Evolutionary conservation across 2,797 vertebrate species (phyloP).

Genomic region (Macroramphosus scolopax): DNA sequence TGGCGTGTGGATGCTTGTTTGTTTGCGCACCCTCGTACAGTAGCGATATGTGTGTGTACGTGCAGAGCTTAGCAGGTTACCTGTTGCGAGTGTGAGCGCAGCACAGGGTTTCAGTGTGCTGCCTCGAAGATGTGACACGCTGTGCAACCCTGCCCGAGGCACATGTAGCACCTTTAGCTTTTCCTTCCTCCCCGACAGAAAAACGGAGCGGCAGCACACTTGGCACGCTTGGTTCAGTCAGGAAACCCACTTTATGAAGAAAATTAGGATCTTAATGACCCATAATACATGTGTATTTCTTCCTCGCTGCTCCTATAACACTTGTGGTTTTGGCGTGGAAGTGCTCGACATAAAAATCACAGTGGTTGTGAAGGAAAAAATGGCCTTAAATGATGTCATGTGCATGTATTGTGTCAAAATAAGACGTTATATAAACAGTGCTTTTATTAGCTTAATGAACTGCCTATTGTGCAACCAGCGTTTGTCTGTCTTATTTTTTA

Average conservation of each 20-base stretch:
- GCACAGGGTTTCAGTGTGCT: constrained; percentile 46
- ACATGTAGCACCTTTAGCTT: constrained; percentile 29
- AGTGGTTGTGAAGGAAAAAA: constrained; percentile 5
- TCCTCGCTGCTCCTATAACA: constrained; percentile 30
- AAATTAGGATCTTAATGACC: constrained; percentile 51
- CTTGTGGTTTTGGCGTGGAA: constrained; percentile 38
- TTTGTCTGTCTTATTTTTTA: no score
- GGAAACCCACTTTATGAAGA: constrained; percentile 49
- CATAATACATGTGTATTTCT: constrained; percentile 53
- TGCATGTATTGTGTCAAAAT: no score
- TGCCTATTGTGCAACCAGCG: no score
- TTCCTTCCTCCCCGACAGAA: constrained; percentile 28
- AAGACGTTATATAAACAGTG: no score
- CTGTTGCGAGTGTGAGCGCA: constrained; percentile 17
- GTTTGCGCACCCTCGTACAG: constrained; percentile 38
- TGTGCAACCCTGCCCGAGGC: constrained; percentile 13
- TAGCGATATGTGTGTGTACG: constrained; percentile 12
- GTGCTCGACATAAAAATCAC: constrained; percentile 2
- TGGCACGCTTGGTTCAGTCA: constrained; percentile 21
- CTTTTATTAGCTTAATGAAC: constrained; percentile 7
- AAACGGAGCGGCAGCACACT: constrained; percentile 23
- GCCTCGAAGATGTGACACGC: constrained; percentile 20
- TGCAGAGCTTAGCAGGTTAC: constrained; percentile 22
- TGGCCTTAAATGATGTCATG: not conserved
- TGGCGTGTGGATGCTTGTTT: constrained; percentile 48